Conservation (phyloP, 2,113 vertebrate genomes). For the Perca fluviatilis region DNA sequence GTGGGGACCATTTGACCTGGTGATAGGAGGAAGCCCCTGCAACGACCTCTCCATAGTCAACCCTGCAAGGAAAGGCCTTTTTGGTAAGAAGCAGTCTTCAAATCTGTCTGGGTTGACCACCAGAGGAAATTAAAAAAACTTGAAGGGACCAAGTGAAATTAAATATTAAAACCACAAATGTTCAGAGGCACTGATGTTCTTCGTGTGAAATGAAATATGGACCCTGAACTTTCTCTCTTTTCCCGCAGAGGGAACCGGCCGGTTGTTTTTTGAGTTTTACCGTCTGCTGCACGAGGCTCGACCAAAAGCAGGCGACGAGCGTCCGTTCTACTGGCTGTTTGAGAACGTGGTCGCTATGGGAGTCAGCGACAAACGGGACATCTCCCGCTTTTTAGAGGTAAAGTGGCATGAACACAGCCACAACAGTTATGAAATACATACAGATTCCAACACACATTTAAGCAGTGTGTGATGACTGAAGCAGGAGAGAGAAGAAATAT, state of each 20-base stretch:
- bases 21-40: conserved; percentile 98
- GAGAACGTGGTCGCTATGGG: conserved; percentile 99
- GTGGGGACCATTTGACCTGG: conserved; percentile 98
- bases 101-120: neutral
- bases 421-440: neutral
- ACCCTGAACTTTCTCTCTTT: conserved; percentile 7
- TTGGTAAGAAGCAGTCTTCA: conserved; percentile 78
- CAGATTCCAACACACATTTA: neutral
- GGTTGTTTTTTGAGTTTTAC: conserved; percentile 99
- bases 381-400: conserved; percentile 98
- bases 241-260: conserved; percentile 93
- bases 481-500: neutral
- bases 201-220: neutral
- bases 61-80: conserved; percentile 97
- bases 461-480: neutral
- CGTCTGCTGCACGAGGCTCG: conserved; percentile 96
- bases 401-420: neutral
- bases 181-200: neutral
- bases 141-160: neutral
- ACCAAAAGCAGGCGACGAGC: conserved; percentile 93
- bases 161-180: neutral
- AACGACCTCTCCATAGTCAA: conserved; percentile 99
- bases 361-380: conserved; percentile 98
- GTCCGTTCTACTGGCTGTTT: conserved; percentile 99
- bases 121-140: neutral